phyloP scores from a whole-genome alignment of 2,888 invertebrate genomes.

The Calliopum simillimum region DNA sequence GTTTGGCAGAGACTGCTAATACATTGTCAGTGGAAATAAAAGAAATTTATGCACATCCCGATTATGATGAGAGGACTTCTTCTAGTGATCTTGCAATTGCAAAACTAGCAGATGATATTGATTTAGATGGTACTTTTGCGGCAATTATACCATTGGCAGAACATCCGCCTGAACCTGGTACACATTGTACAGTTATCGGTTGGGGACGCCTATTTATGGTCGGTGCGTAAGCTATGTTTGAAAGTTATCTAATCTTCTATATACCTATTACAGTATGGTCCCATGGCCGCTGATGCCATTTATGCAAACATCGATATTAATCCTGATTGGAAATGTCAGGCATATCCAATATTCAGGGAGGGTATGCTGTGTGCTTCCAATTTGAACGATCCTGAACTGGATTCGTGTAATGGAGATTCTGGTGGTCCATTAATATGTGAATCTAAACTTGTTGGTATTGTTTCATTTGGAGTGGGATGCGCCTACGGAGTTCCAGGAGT shows the following conservation, averaged over 20 bases:
- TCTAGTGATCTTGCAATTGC: conserved; percentile 27
- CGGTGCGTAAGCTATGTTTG: not conserved
- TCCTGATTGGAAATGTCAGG: conserved; percentile 23
- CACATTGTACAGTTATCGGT: conserved; percentile 48
- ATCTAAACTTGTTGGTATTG: conserved; percentile 44
- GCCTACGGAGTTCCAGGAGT: conserved; percentile 41
- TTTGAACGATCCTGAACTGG: conserved; percentile 15
- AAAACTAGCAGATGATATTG: conserved; percentile 2
- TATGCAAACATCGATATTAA: conserved; percentile 26
- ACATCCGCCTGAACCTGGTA: conserved; percentile 11
- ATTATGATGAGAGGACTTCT: not conserved
- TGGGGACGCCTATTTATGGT: conserved; percentile 54
- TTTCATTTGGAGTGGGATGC: conserved; percentile 49
- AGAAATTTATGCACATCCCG: not conserved
- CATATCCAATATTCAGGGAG: conserved; percentile 10
- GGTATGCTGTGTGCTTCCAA: conserved; percentile 44
- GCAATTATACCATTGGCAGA: conserved; percentile 18
- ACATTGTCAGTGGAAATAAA: conserved; percentile 28
- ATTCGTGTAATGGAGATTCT: conserved; percentile 49
- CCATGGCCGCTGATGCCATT: conserved; percentile 31
- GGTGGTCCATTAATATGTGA: conserved; percentile 51
- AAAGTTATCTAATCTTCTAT: no score
- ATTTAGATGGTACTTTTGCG: conserved; percentile 11
- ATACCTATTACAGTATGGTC: conserved; percentile 41
- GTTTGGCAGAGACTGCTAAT: not conserved